Evolutionary conservation across 2,888 invertebrate genomes (phyloP), one percentile per base, ranked within the genome.

Genomic region (Scotopteryx bipunctaria): DNA sequence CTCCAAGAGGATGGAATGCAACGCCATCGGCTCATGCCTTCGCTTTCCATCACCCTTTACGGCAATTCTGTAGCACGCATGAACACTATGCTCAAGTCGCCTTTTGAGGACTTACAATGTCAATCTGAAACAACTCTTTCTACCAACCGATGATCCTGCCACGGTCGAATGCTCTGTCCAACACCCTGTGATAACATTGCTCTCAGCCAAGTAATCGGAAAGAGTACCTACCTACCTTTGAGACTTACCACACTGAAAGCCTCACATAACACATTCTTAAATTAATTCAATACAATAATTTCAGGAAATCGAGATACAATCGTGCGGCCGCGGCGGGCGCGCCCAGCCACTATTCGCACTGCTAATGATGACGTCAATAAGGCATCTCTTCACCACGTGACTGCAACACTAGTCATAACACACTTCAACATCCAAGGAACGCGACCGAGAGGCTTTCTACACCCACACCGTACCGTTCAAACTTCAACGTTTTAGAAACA

Each of bases 251-350:
- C 25, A 25, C 2, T 25, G 1, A 25, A 6, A 17, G n/a, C n/a
- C n/a, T n/a, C n/a, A n/a, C n/a, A n/a, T n/a, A n/a, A n/a, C n/a
- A n/a, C n/a, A n/a, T n/a, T n/a, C n/a, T n/a, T n/a, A n/a, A n/a
- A n/a, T n/a, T n/a, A n/a, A n/a, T n/a, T n/a, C n/a, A n/a, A n/a
- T 8, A 6, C 3, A 1, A 1, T 11, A 14, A 14, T 41, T 59
- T n/a, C 76, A 93, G 93, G 93, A 93, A 87, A 93, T 92, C 61
- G 93, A 93, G 76, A 94, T 94, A 63, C 92, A 89, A 63, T 92
- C 93, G 17, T 93, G 93, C 72, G 93, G 93, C 2, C 91, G 92
- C 61, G 86, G 84, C 8, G 77, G 67, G 0, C 77, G 77, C 29
- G 55, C 67, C 31, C 63, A 65, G 33, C 78, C 86, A 3, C 43